Percentiles rank a stretch among this genome's conserved stretches.
Evolutionary conservation across 2,113 vertebrate genomes (phyloP).

Genomic region (Tragelaphus strepsiceros): DNA sequence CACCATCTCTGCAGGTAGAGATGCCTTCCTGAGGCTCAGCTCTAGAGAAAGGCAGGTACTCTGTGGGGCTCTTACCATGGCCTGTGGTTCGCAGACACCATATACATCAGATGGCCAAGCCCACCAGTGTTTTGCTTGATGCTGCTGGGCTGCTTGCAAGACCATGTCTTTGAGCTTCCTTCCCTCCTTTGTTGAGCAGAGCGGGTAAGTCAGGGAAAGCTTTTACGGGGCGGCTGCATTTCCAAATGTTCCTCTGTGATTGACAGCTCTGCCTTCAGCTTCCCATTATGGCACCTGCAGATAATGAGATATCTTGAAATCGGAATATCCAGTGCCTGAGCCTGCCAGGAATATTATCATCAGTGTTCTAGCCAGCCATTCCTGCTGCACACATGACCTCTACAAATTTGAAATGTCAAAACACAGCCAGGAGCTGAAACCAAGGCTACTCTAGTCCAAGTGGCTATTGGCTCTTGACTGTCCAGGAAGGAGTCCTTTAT

Average conservation of each 20-base stretch:
- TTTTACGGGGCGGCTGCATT: constrained; percentile 63
- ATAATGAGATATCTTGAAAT: constrained; percentile 80
- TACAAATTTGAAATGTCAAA: constrained; percentile 80
- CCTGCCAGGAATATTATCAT: constrained; percentile 81
- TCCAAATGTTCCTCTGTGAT: constrained; percentile 74
- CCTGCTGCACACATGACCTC: constrained; percentile 76
- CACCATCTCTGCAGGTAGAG: background rate
- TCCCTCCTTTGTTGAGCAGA: constrained; percentile 20
- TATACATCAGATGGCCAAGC: background rate
- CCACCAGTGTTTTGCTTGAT: background rate
- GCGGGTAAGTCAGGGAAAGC: constrained; percentile 68
- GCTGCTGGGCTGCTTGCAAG: background rate
- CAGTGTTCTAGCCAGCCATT: constrained; percentile 79
- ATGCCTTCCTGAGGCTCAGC: background rate
- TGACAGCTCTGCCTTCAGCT: constrained; percentile 79
- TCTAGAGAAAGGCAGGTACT: rapidly evolving
- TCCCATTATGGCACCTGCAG: constrained; percentile 80
- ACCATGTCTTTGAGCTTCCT: constrained; percentile 17
- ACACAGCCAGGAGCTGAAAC: constrained; percentile 79
- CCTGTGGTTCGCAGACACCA: rapidly evolving
- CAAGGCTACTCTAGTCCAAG: constrained; percentile 73
- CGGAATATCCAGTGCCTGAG: constrained; percentile 75
- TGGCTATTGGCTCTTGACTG: constrained; percentile 68
- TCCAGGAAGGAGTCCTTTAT: constrained; percentile 67
- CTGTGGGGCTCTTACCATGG: rapidly evolving